Base-by-base conservation (phyloP, 2,113 vertebrate species). In the Ctenodactylus gundi region DNA sequence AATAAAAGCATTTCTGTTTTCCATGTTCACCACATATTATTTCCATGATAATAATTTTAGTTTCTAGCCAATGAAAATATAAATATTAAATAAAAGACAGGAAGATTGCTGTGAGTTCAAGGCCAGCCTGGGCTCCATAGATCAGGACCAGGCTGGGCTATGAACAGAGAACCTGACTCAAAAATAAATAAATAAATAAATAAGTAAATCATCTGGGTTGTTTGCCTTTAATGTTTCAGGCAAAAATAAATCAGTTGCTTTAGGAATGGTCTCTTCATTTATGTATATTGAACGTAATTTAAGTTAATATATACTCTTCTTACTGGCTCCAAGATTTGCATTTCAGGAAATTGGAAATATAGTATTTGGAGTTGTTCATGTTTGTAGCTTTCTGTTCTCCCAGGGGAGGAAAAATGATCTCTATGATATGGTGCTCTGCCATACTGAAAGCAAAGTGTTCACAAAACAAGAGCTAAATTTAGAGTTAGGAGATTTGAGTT, bases 391-490 rank as follows among this genome's bases (percentile, higher is more conserved):
- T 90, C 81, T 82, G 53, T 73, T 89, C 57, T 96, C 46, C 34
- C 60, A 64, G 57, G 18, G 29, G 55, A 55, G 55, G 91, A 34
- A 12, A 85, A 93, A 72, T 88, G 81, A 64, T 41, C 77, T 92
- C 88, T 34, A 85, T 84, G 87, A 88, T n/a, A 51, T 53, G 20
- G 18, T 95, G 27, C 11, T 94, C 75, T 64, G 27, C 76, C 80
- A 60, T 85, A 86, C 60, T 91, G 76, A 95, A 94, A 93, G 80
- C 65, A 80, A 75, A 84, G 34, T 77, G 67, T 85, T 89, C 62
- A 27, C 77, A 81, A 93, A 81, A 57, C 34, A 94, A 76, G 80
- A 89, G 25, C 75, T 96, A 89, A 93, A 88, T 89, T 95, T 73
- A 91, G 76, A 92, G 84, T 96, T 90, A 88, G 29, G 58, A 93